phyloP scores from a whole-genome alignment of 2,797 vertebrate genomes.

The Pantherophis vulpinus region DNA sequence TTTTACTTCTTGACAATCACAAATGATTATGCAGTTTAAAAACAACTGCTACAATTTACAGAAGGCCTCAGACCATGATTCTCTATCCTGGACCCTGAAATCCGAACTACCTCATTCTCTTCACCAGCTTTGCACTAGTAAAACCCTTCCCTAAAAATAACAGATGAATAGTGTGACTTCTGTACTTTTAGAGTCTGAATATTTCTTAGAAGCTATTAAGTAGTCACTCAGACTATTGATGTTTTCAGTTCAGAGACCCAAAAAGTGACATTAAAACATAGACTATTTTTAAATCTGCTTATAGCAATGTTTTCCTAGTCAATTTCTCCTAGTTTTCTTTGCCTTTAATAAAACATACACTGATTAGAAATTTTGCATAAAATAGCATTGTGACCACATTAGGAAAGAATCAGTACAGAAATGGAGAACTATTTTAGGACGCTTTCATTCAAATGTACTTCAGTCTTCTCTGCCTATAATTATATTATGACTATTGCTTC shows the following conservation, averaged over 20 bases:
- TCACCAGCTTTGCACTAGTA: conserved; percentile 49
- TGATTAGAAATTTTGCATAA: conserved; percentile 29
- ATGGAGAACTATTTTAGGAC: conserved; percentile 36
- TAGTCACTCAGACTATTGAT: conserved; percentile 53
- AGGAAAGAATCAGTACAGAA: conserved; percentile 45
- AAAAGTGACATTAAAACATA: conserved; percentile 30
- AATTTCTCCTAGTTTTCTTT: conserved; percentile 4
- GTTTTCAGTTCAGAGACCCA: conserved; percentile 31
- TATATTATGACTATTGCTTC: conserved; percentile 29
- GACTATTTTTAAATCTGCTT: conserved; percentile 21
- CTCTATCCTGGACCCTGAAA: conserved; percentile 38
- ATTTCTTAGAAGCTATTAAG: conserved; percentile 53
- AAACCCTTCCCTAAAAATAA: conserved; percentile 67
- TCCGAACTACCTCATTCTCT: conserved; percentile 42
- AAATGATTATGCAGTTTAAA: conserved; percentile 36
- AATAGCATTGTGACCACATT: conserved; percentile 12
- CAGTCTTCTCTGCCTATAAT: conserved; percentile 14
- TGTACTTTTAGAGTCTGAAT: conserved; percentile 52
- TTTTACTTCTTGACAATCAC: conserved; percentile 33
- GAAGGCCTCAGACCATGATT: conserved; percentile 31
- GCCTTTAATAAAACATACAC: neutral
- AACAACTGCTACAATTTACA: conserved; percentile 38
- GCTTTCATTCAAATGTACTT: conserved; percentile 44
- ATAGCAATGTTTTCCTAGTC: neutral
- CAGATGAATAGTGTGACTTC: conserved; percentile 58